phyloP scores from a whole-genome alignment of 1,140 invertebrate genomes.

The Papilio xuthus region DNA sequence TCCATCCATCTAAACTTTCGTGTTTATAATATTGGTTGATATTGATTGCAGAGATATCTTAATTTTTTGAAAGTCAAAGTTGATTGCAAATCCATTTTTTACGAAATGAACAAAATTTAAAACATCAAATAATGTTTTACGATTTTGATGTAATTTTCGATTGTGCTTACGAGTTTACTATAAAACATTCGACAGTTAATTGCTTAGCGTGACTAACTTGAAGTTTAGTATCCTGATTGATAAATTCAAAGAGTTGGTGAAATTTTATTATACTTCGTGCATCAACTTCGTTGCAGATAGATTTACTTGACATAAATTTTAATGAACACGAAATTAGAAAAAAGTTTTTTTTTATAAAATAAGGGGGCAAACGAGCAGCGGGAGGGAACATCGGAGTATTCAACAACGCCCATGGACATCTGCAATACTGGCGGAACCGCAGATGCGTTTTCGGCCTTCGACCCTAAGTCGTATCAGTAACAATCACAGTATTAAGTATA shows the following conservation, averaged over 20 bases:
- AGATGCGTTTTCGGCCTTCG: too few species aligned
- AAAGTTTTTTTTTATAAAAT: neutral
- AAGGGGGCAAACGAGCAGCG: too few species aligned
- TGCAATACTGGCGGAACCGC: too few species aligned
- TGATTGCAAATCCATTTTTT: neutral
- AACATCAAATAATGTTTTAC: neutral
- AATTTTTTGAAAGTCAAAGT: neutral
- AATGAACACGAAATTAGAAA: neutral
- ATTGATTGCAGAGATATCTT: neutral
- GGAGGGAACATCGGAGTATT: too few species aligned
- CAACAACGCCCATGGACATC: too few species aligned
- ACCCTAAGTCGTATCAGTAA: too few species aligned
- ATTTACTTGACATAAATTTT: neutral
- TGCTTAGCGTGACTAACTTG: constrained; percentile 21
- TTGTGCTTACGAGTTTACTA: neutral
- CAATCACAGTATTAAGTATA: too few species aligned
- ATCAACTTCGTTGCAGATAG: neutral
- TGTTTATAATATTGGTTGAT: neutral
- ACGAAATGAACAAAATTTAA: neutral
- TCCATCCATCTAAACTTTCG: too few species aligned
- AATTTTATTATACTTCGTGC: constrained; percentile 9
- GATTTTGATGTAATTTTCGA: neutral
- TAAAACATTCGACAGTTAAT: neutral
- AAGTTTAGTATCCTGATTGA: constrained; percentile 14
- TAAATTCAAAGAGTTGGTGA: neutral